Evolutionary conservation across 2,797 vertebrate species (phyloP).

Genomic region (Limosa lapponica): DNA sequence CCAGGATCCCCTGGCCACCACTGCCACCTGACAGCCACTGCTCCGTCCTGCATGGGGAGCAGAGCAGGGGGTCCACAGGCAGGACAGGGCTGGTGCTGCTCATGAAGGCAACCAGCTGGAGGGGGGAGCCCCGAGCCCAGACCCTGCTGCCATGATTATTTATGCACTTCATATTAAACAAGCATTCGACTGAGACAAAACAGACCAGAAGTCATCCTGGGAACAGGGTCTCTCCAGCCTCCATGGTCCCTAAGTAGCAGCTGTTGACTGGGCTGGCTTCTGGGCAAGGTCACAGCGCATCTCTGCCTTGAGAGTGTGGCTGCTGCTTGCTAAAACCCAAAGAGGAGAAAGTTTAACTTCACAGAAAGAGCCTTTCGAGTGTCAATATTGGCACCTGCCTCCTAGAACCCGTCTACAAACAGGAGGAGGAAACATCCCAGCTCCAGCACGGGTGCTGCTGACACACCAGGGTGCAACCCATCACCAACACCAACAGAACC

Average conservation of each 20-base stretch:
- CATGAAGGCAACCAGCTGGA: not conserved
- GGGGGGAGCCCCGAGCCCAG: not conserved
- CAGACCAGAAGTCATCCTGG: not conserved
- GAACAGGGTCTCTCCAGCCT: not conserved
- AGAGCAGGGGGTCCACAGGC: not conserved
- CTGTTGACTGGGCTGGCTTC: not conserved
- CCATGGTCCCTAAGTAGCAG: not conserved
- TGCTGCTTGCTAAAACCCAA: not conserved
- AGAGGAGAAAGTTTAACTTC: not conserved
- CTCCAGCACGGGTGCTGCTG: not conserved
- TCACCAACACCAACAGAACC: not conserved
- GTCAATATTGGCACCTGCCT: not conserved
- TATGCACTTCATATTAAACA: not conserved
- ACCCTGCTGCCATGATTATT: not conserved
- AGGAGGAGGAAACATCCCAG: not conserved
- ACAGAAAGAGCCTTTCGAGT: not conserved
- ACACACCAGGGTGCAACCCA: not conserved
- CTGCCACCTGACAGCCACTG: not conserved
- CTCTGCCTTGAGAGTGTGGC: accelerated
- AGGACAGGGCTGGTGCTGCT: not conserved
- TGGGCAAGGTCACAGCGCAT: not conserved
- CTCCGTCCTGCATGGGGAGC: accelerated
- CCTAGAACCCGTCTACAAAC: not conserved
- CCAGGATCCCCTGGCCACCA: not conserved
- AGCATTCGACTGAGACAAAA: not conserved